Evolutionary conservation across 2,113 vertebrate species (phyloP).

Genomic region (Ellobius talpinus): DNA sequence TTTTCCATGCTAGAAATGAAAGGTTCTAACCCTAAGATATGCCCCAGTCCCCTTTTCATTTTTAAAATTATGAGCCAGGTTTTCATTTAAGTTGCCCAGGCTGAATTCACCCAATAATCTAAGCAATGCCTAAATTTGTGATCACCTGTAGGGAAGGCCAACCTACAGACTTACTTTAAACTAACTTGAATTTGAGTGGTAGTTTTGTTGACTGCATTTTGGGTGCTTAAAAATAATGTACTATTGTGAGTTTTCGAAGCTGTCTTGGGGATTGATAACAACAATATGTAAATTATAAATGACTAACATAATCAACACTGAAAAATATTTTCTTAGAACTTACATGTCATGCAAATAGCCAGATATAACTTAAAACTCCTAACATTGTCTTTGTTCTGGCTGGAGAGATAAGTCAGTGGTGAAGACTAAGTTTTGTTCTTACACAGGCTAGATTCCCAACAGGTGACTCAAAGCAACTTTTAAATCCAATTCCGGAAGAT

Average conservation of each 20-base stretch:
- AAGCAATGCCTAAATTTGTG: neutral
- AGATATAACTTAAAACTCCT: neutral
- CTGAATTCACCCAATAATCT: neutral
- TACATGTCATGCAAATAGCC: neutral
- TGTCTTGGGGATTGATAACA: neutral
- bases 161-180: neutral
- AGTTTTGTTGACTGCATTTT: slow-evolving; percentile 51
- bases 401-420: neutral
- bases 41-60: neutral
- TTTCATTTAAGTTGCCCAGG: neutral
- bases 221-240: neutral
- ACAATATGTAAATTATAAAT: neutral
- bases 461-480: neutral
- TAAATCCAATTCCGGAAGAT: neutral
- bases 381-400: neutral
- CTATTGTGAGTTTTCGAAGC: neutral
- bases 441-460: neutral
- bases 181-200: neutral
- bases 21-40: neutral
- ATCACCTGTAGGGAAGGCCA: neutral
- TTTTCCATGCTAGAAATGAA: neutral
- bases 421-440: neutral
- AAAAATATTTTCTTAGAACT: neutral
- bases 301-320: neutral
- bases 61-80: neutral